Percentiles rank a stretch among this genome's conserved stretches.
phyloP scores from a whole-genome alignment of 1,140 invertebrate species.

The Drosophila nikananu region DNA sequence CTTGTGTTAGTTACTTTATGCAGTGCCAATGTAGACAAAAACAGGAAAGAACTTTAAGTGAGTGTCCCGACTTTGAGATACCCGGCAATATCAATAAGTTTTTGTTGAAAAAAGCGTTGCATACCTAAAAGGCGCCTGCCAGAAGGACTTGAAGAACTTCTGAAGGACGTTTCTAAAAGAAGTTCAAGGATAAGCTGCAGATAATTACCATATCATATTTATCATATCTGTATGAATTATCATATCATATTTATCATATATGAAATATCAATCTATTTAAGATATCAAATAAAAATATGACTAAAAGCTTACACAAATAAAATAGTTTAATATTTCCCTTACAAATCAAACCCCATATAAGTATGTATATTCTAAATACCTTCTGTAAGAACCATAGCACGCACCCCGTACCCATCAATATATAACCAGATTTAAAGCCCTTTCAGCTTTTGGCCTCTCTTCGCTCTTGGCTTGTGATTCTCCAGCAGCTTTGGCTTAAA shows the following conservation, averaged over 20 bases:
- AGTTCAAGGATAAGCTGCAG: neutral
- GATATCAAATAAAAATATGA: neutral
- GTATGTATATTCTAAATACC: neutral
- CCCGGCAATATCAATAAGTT: neutral
- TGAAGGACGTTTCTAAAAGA: neutral
- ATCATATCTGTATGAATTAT: too few relatives aligned
- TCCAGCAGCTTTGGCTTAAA: constrained; percentile 38
- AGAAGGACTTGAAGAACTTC: neutral
- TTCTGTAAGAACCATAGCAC: neutral
- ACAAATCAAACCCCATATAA: neutral
- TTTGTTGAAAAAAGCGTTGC: neutral
- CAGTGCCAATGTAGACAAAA: constrained; percentile 37
- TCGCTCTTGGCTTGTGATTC: constrained; percentile 13
- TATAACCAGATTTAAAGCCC: constrained; percentile 10
- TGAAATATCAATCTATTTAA: neutral
- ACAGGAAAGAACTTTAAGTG: too few relatives aligned
- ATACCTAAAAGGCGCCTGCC: constrained; percentile 15
- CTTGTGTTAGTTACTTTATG: constrained; percentile 63
- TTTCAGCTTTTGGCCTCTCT: constrained; percentile 9
- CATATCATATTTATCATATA: neutral
- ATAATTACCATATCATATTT: too few relatives aligned
- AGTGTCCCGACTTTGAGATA: neutral
- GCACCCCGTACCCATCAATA: neutral
- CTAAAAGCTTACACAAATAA: neutral
- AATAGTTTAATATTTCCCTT: neutral